Conservation (phyloP, 30 jellyfish, hydroid and myxozoan species). For the Hydractinia symbiolongicarpus region DNA sequence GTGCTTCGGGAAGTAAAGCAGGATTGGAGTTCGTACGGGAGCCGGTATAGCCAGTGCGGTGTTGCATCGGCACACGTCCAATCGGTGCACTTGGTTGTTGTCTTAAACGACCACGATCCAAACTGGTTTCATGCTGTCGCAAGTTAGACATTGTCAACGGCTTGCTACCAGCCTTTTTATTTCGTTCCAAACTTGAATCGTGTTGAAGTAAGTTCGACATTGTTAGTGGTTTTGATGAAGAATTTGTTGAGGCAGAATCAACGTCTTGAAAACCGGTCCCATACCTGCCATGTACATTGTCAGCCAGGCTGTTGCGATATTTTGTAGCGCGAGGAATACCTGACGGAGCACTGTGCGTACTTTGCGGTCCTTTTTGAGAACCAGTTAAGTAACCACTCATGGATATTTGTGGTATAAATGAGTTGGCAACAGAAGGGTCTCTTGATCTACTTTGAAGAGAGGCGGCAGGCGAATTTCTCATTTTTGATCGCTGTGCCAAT, state of each 20-base stretch:
- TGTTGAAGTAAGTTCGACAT: conserved; percentile 73
- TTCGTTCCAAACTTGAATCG: conserved; percentile 92
- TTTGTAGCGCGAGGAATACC: conserved; percentile 48
- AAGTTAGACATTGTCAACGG: conserved; percentile 82
- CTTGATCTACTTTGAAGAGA: conserved; percentile 48
- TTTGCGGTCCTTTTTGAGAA: conserved; percentile 64
- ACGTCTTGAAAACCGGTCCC: conserved; percentile 49
- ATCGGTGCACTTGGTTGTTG: conserved; percentile 24
- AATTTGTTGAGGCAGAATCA: conserved; percentile 50
- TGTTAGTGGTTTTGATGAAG: conserved; percentile 76
- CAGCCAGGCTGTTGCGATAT: conserved; percentile 27
- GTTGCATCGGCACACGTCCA: neutral
- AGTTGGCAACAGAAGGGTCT: conserved; percentile 66
- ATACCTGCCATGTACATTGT: conserved; percentile 40
- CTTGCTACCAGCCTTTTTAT: conserved; percentile 42
- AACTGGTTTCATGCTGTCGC: conserved; percentile 89
- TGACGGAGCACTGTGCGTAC: conserved; percentile 55
- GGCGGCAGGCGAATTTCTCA: conserved; percentile 48
- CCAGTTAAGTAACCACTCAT: conserved; percentile 83
- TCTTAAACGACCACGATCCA: conserved; percentile 63
- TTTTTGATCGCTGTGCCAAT: conserved; percentile 69
- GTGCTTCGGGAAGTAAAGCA: conserved; percentile 59
- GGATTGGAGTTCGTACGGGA: neutral
- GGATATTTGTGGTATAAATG: conserved; percentile 74
- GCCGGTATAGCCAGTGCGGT: neutral